Percentiles rank a stretch among this genome's conserved stretches.
Conservation (phyloP, 1,140 invertebrate species). For the Drosophila bipectinata region DNA sequence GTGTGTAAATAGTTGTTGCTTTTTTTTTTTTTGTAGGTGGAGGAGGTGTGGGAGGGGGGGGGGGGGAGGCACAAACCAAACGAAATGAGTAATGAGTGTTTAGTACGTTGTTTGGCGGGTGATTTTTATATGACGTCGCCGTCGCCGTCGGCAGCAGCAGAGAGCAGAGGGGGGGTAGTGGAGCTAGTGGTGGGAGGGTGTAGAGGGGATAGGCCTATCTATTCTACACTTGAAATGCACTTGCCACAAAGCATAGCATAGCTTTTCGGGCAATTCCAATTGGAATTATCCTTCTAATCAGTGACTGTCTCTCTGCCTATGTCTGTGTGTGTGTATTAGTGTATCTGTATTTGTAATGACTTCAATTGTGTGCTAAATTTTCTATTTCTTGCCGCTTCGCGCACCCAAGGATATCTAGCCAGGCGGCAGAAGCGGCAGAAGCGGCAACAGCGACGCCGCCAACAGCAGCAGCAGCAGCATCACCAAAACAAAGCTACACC, state of each 20-base stretch:
- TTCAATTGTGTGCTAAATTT: slow-evolving; percentile 78
- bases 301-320: neutral
- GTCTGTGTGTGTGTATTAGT: slow-evolving; percentile 2
- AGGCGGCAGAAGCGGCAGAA: no score
- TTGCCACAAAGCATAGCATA: slow-evolving; percentile 46
- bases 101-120: slow-evolving; percentile 56
- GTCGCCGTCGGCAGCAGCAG: slow-evolving; percentile 2
- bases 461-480: slow-evolving; percentile 8
- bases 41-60: slow-evolving; percentile 1
- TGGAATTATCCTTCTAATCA: slow-evolving; percentile 5
- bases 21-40: neutral
- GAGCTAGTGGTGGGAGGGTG: no score
- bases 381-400: slow-evolving; percentile 54
- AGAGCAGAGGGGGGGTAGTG: neutral
- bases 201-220: neutral
- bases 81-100: slow-evolving; percentile 62
- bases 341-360: slow-evolving; percentile 51
- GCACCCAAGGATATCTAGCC: neutral
- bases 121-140: slow-evolving; percentile 37
- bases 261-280: slow-evolving; percentile 52
- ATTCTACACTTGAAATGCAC: neutral
- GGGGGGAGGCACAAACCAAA: slow-evolving; percentile 13
- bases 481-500: slow-evolving; percentile 47
- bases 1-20: slow-evolving; percentile 33
- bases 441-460: no score